Evolutionary conservation across 2,888 invertebrate species (phyloP).

Genomic region (Torymus auratus): DNA sequence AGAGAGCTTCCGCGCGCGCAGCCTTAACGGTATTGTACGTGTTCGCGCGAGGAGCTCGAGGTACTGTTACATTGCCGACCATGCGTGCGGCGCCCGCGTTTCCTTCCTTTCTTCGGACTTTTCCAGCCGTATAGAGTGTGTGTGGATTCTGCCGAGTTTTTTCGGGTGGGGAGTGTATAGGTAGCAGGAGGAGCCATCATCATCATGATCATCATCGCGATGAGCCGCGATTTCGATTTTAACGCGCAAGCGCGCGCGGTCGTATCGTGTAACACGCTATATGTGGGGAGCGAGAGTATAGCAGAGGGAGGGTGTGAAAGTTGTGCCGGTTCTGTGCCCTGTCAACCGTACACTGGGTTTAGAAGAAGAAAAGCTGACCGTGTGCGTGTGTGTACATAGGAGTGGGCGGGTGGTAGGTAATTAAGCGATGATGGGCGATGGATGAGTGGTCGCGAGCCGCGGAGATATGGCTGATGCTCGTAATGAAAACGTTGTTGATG

Average conservation of each 20-base stretch:
- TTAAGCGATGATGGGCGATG: too few relatives aligned
- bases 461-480: too few relatives aligned
- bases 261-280: too few relatives aligned
- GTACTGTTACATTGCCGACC: conserved; percentile 51
- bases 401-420: too few relatives aligned
- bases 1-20: neutral
- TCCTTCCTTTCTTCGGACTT: conserved; percentile 31
- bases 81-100: neutral
- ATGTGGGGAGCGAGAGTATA: conserved; percentile 20
- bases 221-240: conserved; percentile 43
- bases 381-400: neutral
- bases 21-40: conserved; percentile 51
- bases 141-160: too few relatives aligned
- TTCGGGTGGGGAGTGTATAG: too few relatives aligned
- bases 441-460: too few relatives aligned
- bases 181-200: too few relatives aligned
- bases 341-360: neutral
- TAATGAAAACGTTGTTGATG: too few relatives aligned
- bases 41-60: conserved; percentile 26
- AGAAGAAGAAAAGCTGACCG: neutral
- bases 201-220: neutral
- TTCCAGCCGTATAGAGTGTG: neutral
- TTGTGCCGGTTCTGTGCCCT: neutral
- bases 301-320: neutral
- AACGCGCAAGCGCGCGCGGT: neutral